These are phyloP conservation scores for Xenopus borealis DNA, from an alignment of 2,113 vertebrate species.

Conservation along the genomic window DNA sequence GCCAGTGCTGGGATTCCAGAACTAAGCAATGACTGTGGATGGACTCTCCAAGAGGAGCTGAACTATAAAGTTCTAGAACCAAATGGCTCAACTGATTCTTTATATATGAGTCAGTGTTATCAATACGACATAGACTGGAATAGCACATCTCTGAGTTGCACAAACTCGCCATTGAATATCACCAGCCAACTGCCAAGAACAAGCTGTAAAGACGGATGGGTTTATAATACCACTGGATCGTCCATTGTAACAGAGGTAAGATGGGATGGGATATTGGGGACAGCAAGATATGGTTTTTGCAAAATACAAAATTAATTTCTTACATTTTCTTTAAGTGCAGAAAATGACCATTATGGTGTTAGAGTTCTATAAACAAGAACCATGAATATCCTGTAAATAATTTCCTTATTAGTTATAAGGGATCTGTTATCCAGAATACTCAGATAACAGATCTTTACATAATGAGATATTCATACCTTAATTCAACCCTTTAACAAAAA, in stretches of 20 bases:
- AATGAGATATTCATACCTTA: too few species aligned
- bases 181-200: slow-evolving; percentile 19
- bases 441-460: too few species aligned
- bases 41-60: slow-evolving; percentile 63
- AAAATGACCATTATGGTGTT: too few species aligned
- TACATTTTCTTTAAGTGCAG: too few species aligned
- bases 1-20: slow-evolving; percentile 52
- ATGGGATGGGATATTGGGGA: not conserved
- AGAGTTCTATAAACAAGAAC: too few species aligned
- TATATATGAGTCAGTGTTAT: slow-evolving; percentile 57
- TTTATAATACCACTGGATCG: slow-evolving; percentile 51
- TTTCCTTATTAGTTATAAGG: too few species aligned
- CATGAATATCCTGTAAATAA: too few species aligned
- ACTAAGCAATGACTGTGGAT: slow-evolving; percentile 56
- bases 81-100: not conserved
- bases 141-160: slow-evolving; percentile 52
- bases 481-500: too few species aligned
- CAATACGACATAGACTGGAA: slow-evolving; percentile 72
- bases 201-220: slow-evolving; percentile 63
- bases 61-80: slow-evolving; percentile 57
- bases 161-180: slow-evolving; percentile 47
- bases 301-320: too few species aligned
- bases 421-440: too few species aligned
- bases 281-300: too few species aligned
- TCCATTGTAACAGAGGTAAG: slow-evolving; percentile 57